These are phyloP conservation scores for Cavia aperea DNA, from an alignment of 2,113 vertebrate genomes.

Conservation along the genomic window DNA sequence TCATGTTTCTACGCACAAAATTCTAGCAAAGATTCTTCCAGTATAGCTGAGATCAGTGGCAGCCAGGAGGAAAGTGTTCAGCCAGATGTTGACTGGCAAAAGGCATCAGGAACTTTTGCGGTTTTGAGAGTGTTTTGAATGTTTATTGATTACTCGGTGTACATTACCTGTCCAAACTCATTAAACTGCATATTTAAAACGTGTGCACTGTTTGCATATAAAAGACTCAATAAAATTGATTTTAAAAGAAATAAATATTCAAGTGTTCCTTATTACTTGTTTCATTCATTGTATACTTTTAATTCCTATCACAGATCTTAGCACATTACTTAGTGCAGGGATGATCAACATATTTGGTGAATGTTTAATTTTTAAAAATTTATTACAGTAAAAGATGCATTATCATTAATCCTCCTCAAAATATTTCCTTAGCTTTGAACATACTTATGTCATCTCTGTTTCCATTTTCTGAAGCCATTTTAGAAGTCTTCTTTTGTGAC, in stretches of 20 bases:
- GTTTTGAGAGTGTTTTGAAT: background rate
- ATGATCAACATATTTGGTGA: background rate
- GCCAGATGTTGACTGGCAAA: background rate
- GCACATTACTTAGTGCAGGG: background rate
- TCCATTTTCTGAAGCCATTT: background rate
- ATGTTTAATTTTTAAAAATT: background rate
- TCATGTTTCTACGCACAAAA: background rate
- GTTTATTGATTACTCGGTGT: background rate
- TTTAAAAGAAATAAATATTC: background rate
- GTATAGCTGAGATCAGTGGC: background rate
- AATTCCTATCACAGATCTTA: background rate
- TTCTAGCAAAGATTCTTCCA: background rate
- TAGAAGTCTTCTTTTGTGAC: background rate
- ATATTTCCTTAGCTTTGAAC: background rate
- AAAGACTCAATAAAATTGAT: background rate
- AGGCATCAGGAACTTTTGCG: background rate
- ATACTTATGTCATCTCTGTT: background rate
- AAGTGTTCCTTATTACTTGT: background rate
- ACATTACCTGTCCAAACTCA: background rate
- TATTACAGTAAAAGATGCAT: background rate
- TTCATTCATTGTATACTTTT: background rate
- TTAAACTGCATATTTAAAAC: constrained; percentile 3
- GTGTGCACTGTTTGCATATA: background rate
- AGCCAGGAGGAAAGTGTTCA: background rate
- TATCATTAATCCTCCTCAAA: background rate